Evolutionary conservation across 2,888 invertebrate species (phyloP).

Genomic region (Rhingia campestris): DNA sequence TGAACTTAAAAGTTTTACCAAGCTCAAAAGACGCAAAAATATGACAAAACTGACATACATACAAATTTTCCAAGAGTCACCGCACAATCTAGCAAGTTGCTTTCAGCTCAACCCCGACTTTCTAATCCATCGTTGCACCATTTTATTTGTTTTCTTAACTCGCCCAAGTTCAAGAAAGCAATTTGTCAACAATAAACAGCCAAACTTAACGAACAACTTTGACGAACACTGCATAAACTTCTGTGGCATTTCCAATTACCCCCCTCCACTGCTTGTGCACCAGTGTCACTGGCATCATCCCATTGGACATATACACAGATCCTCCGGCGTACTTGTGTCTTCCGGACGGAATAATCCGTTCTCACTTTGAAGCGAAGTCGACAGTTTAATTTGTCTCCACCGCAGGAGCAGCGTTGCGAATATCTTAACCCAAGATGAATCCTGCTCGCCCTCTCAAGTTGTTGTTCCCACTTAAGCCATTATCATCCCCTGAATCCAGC

Average conservation of each 20-base stretch:
- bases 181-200: slow-evolving; percentile 39
- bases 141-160: not conserved
- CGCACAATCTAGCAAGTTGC: too few relatives aligned
- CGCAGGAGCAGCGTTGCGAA: slow-evolving; percentile 17
- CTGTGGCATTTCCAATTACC: slow-evolving; percentile 48
- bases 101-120: too few relatives aligned
- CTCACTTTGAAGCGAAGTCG: slow-evolving; percentile 26
- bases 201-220: slow-evolving; percentile 24
- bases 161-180: slow-evolving; percentile 34
- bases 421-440: slow-evolving; percentile 19
- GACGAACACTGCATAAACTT: slow-evolving; percentile 27
- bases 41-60: too few relatives aligned
- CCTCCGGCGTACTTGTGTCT: not conserved
- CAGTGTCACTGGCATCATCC: not conserved
- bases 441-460: not conserved
- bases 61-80: too few relatives aligned
- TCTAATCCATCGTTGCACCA: not conserved
- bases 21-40: too few relatives aligned
- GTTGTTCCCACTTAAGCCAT: not conserved
- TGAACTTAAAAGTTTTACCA: too few relatives aligned
- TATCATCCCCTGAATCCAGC: not conserved
- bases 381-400: slow-evolving; percentile 59
- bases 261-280: not conserved
- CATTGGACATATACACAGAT: slow-evolving; percentile 2
- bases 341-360: slow-evolving; percentile 39